Conservation (phyloP, 2,113 vertebrate species). For the Hippocampus abdominalis region DNA sequence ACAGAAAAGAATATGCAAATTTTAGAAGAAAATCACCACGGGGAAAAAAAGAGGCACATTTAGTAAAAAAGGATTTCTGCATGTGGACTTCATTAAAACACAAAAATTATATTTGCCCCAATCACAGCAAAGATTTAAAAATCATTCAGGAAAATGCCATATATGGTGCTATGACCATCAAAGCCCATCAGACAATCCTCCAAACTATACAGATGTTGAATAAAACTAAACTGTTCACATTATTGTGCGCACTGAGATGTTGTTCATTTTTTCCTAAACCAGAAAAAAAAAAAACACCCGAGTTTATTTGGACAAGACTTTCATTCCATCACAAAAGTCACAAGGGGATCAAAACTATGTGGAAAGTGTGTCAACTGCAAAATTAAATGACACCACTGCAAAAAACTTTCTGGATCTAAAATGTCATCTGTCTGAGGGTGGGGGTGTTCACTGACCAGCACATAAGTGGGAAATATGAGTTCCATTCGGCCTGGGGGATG, state of each 20-base stretch:
- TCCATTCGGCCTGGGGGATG: slow-evolving; percentile 13
- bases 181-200: background rate
- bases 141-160: too few species aligned
- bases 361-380: background rate
- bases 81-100: too few species aligned
- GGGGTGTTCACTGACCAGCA: slow-evolving; percentile 12
- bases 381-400: background rate
- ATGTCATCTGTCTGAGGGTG: background rate
- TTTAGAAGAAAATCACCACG: too few species aligned
- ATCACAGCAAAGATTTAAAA: too few species aligned
- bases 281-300: too few species aligned
- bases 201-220: background rate
- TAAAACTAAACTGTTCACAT: background rate
- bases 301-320: background rate
- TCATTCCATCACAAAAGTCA: background rate
- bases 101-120: too few species aligned
- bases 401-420: background rate
- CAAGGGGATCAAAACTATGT: background rate
- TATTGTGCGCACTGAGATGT: background rate
- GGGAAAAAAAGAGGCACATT: too few species aligned
- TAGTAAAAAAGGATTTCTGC: too few species aligned
- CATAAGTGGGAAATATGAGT: slow-evolving; percentile 23
- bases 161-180: background rate
- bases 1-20: too few species aligned
- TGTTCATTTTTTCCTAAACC: background rate